Evolutionary conservation across 2,888 invertebrate genomes (phyloP), one percentile per base, ranked within the genome.

Genomic region (Cremastinae sp.): DNA sequence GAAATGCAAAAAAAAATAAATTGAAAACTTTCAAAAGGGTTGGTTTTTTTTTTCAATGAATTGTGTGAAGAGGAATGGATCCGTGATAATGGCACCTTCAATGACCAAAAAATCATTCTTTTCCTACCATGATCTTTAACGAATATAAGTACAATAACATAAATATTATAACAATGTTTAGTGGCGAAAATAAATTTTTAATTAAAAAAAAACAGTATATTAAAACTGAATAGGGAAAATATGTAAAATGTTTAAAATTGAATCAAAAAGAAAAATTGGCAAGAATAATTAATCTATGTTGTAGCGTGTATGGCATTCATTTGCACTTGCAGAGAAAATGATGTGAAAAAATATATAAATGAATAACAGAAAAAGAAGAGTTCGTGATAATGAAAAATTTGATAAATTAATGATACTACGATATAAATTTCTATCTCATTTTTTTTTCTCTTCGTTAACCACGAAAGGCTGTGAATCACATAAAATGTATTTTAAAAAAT

Each of bases 261-360:
- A 59, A 73, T 43, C 45, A 41, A 59, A 38, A 43, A 51, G n/a
- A 64, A 65, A 68, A 62, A 68, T 64, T 75, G 75, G 75, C 75
- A 75, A 75, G 75, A 75, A 75, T 49, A 54, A 65, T 56, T 38
- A 68, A 56, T 54, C 41, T 61, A 71, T 12, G 59, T 34, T 51
- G 51, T 14, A 16, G 47, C 41, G 61, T n/a, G n/a, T 69, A 71
- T 72, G 75, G 71, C 74, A 47, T 61, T 47, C 14, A 49, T 56
- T 64, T 53, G 36, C 20, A 28, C 51, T 18, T 10, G 20, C n/a
- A 61, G 65, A 41, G 62, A 59, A 61, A 41, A 56, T 38, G 58
- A 66, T 14, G 34, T 8, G 43, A 9, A 47, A 38, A 38, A 34
- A 22, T 12, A 43, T 36, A 62, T 45, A 10, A 20, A 9, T 14